Base-by-base conservation (phyloP, 2,113 vertebrate species). In the Symphodus melops region DNA sequence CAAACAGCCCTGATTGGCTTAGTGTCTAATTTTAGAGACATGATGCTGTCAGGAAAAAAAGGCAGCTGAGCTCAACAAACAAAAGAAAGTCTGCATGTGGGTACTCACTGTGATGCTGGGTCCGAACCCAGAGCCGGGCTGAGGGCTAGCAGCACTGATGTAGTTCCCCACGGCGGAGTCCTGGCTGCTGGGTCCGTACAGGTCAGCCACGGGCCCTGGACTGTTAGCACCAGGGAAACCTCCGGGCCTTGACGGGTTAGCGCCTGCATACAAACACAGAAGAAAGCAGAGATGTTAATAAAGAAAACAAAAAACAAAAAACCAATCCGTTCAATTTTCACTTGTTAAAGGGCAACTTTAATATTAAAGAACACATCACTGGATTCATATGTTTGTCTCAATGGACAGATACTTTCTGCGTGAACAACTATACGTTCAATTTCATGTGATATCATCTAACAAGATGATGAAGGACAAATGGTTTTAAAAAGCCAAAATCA, bases 101-200 rank as follows among this genome's bases (percentile, higher is more conserved):
- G 44, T 94, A 98, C 98, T 98, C 95, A 99, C 98, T 81, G 97
- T 96, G 84, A 99, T 98, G 88, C 97, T 96, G 85, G 98, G 98
- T 79, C 97, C 94, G 79, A 99, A 99, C 91, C 97, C 97, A 0
- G 97, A 96, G 87, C 96, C 98, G 21, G 98, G 97, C 94, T 99
- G 98, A 67, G 98, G 98, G 92, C 98, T 99, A 93, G 98, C 96
- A 49, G 97, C 96, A 8, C 96, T 98, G 95, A 99, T 98, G 96
- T 99, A 99, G 96, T 98, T 99, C 82, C 98, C 98, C 93, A 99
- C 97, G 87, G 94, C 96, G 66, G 98, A 97, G 89, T 99, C 98
- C 95, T 99, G 98, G 93, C 96, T 98, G 94, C 95, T 95, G 33
- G 97, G 95, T 87, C 97, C 98, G 74, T 99, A 99, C 92, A 99